Conservation (phyloP, 2,113 vertebrate species). For the Percina caprodes region DNA sequence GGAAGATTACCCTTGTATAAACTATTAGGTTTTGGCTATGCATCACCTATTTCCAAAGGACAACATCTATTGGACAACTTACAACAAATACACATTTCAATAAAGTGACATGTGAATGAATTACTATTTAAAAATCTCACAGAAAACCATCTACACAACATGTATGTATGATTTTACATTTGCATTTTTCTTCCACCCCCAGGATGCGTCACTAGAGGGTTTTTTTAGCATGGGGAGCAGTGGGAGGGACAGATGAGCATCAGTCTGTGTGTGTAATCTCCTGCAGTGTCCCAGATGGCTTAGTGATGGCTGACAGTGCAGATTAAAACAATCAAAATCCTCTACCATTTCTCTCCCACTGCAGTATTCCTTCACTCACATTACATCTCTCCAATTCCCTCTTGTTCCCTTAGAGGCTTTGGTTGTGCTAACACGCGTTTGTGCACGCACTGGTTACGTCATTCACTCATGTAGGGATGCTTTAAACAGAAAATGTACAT, state of each 20-base stretch:
- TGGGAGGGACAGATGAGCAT: slow-evolving; percentile 69
- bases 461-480: slow-evolving; percentile 7
- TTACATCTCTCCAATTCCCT: slow-evolving; percentile 19
- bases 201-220: slow-evolving; percentile 39
- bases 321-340: slow-evolving; percentile 82
- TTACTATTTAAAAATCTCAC: not conserved
- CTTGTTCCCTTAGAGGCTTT: slow-evolving; percentile 35
- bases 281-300: slow-evolving; percentile 83
- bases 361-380: slow-evolving; percentile 35
- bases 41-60: not conserved
- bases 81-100: not conserved
- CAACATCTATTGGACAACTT: not conserved
- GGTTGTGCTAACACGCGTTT: slow-evolving; percentile 7
- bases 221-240: slow-evolving; percentile 44
- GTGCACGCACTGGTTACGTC: not conserved
- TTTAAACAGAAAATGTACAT: slow-evolving; percentile 7
- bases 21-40: not conserved
- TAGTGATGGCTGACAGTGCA: slow-evolving; percentile 71
- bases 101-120: not conserved
- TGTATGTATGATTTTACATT: slow-evolving; percentile 16
- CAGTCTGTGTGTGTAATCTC: slow-evolving; percentile 78
- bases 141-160: not conserved
- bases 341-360: slow-evolving; percentile 53
- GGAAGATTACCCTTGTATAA: not conserved
- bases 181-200: slow-evolving; percentile 19